These are phyloP conservation scores for Bos javanicus DNA, from an alignment of 2,113 vertebrate genomes.

Conservation along the genomic window DNA sequence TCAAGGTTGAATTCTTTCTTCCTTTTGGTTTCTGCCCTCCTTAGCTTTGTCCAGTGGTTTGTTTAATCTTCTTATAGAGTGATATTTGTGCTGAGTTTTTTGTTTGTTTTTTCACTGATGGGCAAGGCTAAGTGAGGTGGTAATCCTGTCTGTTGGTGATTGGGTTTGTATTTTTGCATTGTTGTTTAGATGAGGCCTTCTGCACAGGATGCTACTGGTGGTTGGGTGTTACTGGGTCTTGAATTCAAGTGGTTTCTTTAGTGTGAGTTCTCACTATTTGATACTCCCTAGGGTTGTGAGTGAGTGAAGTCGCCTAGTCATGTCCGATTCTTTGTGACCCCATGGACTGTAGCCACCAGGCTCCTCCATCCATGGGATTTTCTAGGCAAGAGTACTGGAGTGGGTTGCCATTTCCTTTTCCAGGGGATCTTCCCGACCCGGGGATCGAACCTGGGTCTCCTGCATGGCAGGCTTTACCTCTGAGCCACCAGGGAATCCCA, in stretches of 20 bases:
- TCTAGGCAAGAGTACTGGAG: no score
- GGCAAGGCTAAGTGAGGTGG: background rate
- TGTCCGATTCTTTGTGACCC: no score
- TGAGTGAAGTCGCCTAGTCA: no score
- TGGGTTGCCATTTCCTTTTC: no score
- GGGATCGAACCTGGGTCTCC: fast-evolving
- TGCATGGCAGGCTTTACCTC: no score
- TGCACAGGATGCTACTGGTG: background rate
- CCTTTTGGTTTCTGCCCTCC: background rate
- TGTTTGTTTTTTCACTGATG: background rate
- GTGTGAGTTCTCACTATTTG: background rate
- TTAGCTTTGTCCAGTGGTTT: background rate
- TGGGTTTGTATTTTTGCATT: background rate
- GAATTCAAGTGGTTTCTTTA: background rate
- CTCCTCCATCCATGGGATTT: no score
- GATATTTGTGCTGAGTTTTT: background rate
- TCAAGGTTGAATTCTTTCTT: background rate
- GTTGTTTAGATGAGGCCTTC: background rate
- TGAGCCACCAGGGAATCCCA: no score
- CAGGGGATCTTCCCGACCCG: fast-evolving
- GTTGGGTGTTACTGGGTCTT: background rate
- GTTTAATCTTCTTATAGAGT: background rate
- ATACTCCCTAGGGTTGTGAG: background rate
- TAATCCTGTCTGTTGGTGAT: background rate
- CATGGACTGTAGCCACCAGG: no score